phyloP scores from a whole-genome alignment of 2,113 vertebrate species.

The Podilymbus podiceps region DNA sequence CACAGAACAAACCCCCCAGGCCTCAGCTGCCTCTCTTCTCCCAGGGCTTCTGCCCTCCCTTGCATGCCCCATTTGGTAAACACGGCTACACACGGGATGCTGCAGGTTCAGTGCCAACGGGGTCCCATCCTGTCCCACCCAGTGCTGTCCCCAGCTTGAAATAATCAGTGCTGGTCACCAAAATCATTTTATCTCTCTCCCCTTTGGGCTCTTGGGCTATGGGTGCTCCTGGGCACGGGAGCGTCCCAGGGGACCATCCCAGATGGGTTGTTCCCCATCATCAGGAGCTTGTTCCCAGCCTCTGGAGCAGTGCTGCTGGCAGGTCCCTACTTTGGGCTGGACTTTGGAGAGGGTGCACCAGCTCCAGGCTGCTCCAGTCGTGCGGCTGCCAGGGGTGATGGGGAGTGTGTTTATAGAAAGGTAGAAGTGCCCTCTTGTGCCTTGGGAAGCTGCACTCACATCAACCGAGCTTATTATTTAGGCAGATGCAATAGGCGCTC shows the following conservation, averaged over 20 bases:
- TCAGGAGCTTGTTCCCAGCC: not conserved
- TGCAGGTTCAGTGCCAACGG: fast-evolving
- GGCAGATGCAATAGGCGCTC: not conserved
- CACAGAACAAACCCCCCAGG: not conserved
- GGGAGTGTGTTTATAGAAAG: not conserved
- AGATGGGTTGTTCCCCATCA: not conserved
- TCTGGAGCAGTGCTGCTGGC: not conserved
- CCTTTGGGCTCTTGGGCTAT: not conserved
- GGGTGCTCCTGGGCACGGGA: not conserved
- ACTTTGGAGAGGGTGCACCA: not conserved
- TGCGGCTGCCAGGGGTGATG: not conserved
- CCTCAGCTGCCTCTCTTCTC: not conserved
- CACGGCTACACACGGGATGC: fast-evolving
- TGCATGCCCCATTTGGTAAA: too few species aligned
- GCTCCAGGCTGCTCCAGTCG: not conserved
- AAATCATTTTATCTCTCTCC: not conserved
- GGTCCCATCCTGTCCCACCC: not conserved
- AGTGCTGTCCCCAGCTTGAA: not conserved
- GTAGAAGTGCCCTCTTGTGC: not conserved
- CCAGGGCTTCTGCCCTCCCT: not conserved
- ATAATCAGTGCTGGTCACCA: not conserved
- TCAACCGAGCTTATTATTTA: not conserved
- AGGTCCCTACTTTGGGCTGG: not conserved
- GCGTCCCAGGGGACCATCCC: too few species aligned
- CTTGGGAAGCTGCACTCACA: fast-evolving